Conservation (phyloP, 2,888 invertebrate species). For the Brachyopa scutellaris region DNA sequence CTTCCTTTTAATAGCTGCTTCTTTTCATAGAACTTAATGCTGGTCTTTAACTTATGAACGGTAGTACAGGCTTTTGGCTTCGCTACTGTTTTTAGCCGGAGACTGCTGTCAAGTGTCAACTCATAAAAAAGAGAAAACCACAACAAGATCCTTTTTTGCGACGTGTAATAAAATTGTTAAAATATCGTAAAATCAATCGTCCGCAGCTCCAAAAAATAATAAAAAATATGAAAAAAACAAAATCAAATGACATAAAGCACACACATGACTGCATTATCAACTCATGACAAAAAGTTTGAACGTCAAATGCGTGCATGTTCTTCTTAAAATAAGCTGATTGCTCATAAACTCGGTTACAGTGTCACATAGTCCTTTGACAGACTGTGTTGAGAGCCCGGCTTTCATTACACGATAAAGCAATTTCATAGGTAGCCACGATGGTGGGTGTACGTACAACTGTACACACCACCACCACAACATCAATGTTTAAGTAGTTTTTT, state of each 20-base stretch:
- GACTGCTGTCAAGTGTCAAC: neutral
- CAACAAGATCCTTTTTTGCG: no score
- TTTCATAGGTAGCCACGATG: no score
- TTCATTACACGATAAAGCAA: neutral
- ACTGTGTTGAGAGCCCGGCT: neutral
- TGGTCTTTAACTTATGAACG: no score
- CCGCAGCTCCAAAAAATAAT: constrained; percentile 3
- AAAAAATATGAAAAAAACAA: no score
- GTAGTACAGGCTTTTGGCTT: no score
- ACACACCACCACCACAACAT: no score
- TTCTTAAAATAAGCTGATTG: neutral
- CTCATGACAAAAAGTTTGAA: neutral
- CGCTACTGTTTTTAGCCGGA: neutral
- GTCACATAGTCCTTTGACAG: neutral
- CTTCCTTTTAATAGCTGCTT: no score
- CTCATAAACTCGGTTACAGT: neutral
- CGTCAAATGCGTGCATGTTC: neutral
- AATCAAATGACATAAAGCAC: neutral
- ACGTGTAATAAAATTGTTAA: neutral
- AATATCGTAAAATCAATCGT: constrained; percentile 28
- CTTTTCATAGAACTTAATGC: no score
- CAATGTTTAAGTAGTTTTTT: no score
- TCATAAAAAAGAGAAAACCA: neutral
- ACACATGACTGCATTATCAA: constrained; percentile 7
- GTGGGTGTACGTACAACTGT: no score